Conservation (phyloP, 2,113 vertebrate species). For the Protobothrops mucrosquamatus region DNA sequence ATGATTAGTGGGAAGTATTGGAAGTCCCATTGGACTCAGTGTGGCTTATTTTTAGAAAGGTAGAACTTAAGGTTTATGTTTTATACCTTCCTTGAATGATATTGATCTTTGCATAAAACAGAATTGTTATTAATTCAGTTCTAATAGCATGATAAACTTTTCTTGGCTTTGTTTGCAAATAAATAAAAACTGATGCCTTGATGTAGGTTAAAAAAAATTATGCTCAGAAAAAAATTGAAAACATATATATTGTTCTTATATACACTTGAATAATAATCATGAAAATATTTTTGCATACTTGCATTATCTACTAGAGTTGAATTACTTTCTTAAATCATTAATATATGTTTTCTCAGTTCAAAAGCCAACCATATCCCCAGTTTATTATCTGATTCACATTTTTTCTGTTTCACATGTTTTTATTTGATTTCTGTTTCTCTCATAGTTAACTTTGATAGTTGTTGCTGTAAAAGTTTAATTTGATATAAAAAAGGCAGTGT, state of each 20-base stretch:
- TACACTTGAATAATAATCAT: not conserved
- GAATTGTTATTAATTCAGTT: not conserved
- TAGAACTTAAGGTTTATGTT: not conserved
- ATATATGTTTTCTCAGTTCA: not conserved
- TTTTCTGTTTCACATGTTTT: not conserved
- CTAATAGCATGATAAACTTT: not conserved
- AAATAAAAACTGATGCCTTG: not conserved
- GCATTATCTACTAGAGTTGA: not conserved
- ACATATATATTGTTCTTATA: constrained; percentile 8
- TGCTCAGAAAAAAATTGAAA: not conserved
- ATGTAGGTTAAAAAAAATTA: constrained; percentile 4
- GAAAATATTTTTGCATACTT: not conserved
- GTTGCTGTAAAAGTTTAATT: not conserved
- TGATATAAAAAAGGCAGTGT: not conserved
- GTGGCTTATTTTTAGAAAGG: not conserved
- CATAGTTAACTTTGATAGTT: not conserved
- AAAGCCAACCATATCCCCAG: not conserved
- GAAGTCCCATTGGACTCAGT: not conserved
- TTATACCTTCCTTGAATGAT: not conserved
- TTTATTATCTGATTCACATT: not conserved
- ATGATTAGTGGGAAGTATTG: not conserved
- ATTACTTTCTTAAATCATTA: not conserved
- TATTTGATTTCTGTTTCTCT: not conserved
- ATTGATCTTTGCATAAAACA: constrained; percentile 6
- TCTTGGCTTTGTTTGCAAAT: not conserved